Percentiles rank a stretch among this genome's conserved stretches.
phyloP scores from a whole-genome alignment of 2,888 invertebrate species.

The Meteorus cinctellus region DNA sequence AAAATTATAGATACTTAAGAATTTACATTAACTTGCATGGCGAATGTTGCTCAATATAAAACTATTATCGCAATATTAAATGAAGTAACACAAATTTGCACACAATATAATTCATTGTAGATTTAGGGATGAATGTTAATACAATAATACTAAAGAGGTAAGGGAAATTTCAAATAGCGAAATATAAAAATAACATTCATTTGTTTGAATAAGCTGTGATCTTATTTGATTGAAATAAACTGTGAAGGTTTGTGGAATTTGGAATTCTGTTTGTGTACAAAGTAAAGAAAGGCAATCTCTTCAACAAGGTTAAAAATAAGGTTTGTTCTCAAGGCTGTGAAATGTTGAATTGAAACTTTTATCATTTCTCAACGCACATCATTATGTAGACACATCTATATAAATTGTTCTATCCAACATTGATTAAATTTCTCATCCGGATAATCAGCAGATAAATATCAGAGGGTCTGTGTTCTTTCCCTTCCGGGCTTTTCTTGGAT shows the following conservation, averaged over 20 bases:
- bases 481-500: not conserved
- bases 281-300: not conserved
- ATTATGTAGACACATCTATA: not conserved
- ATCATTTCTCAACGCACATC: not conserved
- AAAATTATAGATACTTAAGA: not conserved
- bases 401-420: not conserved
- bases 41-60: not conserved
- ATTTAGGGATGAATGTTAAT: too few species aligned
- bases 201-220: too few species aligned
- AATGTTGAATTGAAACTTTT: not conserved
- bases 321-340: not conserved
- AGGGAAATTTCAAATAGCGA: too few species aligned
- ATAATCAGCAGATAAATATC: not conserved
- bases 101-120: too few species aligned
- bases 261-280: not conserved
- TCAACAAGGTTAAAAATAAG: not conserved
- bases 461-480: not conserved
- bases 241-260: not conserved
- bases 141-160: too few species aligned
- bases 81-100: not conserved
- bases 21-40: slow-evolving; percentile 1
- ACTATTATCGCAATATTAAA: not conserved
- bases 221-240: not conserved
- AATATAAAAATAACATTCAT: too few species aligned
- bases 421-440: not conserved